These are phyloP conservation scores for Cherax quadricarinatus DNA, from an alignment of 1,140 invertebrate species.

Conservation along the genomic window DNA sequence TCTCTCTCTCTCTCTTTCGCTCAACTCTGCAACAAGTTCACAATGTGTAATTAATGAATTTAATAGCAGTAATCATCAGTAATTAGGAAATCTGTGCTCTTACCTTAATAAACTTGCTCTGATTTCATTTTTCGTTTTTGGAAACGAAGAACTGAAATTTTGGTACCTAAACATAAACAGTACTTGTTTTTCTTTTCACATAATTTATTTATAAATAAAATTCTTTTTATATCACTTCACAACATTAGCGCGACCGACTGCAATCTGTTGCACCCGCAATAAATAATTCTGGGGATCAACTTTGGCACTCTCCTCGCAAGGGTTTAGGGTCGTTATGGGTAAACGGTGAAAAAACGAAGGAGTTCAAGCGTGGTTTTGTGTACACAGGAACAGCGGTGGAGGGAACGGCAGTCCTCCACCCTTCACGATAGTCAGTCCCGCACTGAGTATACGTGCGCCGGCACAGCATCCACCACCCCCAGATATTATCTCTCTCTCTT, in stretches of 20 bases:
- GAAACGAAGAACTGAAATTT: background rate
- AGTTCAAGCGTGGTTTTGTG: background rate
- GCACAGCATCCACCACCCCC: constrained; percentile 3
- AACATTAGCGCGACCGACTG: background rate
- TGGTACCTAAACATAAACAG: background rate
- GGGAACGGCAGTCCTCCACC: background rate
- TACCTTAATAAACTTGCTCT: background rate
- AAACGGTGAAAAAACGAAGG: background rate
- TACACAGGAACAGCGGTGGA: background rate
- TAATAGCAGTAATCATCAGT: background rate
- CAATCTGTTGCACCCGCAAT: background rate
- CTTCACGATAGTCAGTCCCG: constrained; percentile 3
- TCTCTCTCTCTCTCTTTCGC: background rate
- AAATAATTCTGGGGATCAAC: background rate
- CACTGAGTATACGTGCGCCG: background rate
- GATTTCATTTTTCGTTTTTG: background rate
- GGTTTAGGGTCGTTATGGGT: background rate
- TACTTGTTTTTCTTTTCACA: background rate
- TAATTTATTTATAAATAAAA: background rate
- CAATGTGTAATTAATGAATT: background rate
- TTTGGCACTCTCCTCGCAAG: background rate
- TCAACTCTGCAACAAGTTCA: background rate
- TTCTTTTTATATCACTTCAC: background rate
- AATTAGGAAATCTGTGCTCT: background rate
- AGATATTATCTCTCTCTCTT: background rate